Evolutionary conservation across 2,113 vertebrate species (phyloP).

Genomic region (Xenopus borealis): DNA sequence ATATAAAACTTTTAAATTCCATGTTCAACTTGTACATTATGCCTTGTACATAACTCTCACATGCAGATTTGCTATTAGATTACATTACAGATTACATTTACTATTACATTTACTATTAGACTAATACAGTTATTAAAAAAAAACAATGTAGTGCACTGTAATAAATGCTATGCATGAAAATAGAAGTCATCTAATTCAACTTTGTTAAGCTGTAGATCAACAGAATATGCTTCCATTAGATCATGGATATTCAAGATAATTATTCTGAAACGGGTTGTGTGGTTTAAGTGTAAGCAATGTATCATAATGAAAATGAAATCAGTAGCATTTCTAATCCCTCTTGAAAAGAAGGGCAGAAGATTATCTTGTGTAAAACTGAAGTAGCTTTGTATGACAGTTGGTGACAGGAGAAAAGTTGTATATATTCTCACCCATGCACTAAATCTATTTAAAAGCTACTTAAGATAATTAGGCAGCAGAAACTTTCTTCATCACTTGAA

Average conservation of each 20-base stretch:
- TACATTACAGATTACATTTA: too few species aligned
- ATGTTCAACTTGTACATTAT: too few species aligned
- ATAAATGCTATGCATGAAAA: background rate
- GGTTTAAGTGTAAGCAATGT: background rate
- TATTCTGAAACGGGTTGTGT: background rate
- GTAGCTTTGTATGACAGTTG: constrained; percentile 22
- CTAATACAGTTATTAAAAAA: background rate
- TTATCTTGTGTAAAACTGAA: constrained; percentile 26
- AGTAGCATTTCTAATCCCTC: background rate
- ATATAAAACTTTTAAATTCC: too few species aligned
- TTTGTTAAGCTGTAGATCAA: background rate
- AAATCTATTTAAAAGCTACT: constrained; percentile 31
- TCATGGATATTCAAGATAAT: constrained; percentile 1
- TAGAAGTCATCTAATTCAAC: background rate
- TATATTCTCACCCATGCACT: constrained; percentile 20
- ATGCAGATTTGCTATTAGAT: too few species aligned
- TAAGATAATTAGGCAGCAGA: constrained; percentile 34
- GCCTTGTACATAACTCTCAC: too few species aligned
- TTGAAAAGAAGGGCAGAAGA: background rate
- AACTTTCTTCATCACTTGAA: constrained; percentile 27
- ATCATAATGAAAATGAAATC: background rate
- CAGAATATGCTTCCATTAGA: background rate
- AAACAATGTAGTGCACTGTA: background rate
- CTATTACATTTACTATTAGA: too few species aligned
- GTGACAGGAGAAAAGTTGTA: constrained; percentile 26